Evolutionary conservation across 2,797 vertebrate species (phyloP).

Genomic region (Gadopsis marmoratus): DNA sequence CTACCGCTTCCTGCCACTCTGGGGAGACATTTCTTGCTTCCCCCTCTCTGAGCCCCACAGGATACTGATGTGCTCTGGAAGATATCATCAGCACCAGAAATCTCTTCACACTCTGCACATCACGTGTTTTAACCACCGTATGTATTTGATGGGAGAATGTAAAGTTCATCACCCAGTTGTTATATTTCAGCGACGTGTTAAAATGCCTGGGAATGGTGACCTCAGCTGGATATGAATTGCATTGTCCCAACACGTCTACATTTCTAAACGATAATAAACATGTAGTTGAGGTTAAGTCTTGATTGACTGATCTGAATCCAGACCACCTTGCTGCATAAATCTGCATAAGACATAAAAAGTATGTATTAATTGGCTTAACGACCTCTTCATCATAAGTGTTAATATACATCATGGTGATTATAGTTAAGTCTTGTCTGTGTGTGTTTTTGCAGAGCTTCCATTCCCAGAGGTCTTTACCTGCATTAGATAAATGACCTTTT

Average conservation of each 20-base stretch:
- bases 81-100: not conserved
- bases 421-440: not conserved
- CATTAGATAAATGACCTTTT: constrained; percentile 1
- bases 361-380: constrained; percentile 3
- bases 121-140: not conserved
- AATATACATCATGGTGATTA: not conserved
- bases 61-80: constrained; percentile 22
- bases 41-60: constrained; percentile 16
- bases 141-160: not conserved
- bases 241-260: not conserved
- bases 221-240: not conserved
- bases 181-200: not conserved
- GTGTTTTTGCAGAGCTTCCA: constrained; percentile 2
- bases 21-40: constrained; percentile 60
- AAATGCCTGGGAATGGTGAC: not conserved
- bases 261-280: not conserved
- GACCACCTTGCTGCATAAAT: constrained; percentile 1
- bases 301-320: constrained; percentile 2
- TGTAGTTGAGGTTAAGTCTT: not conserved
- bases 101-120: not conserved
- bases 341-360: not conserved
- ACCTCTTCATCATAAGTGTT: not conserved
- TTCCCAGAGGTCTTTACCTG: constrained; percentile 10
- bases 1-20: constrained; percentile 32
- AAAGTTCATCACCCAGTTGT: not conserved